A percentile compares a stretch with the other conserved stretches of the same genome.
Conservation (phyloP, 2,113 vertebrate genomes). For the Lonchura striata region DNA sequence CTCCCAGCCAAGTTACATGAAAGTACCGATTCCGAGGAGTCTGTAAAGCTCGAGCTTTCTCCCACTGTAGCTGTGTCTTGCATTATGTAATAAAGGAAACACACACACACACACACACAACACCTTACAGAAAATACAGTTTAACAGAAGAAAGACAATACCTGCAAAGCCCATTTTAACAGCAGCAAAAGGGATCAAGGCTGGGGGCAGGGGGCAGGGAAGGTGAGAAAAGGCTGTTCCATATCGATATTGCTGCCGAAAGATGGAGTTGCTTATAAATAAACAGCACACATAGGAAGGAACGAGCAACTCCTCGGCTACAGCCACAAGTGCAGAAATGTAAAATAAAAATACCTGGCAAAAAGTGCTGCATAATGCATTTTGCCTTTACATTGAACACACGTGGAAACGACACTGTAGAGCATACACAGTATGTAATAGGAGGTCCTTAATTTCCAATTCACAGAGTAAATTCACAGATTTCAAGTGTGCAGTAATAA, state of each 20-base stretch:
- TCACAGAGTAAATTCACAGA: constrained; percentile 44
- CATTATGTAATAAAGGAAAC: background rate
- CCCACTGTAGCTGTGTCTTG: background rate
- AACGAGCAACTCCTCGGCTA: background rate
- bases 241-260: background rate
- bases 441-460: constrained; percentile 42
- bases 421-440: background rate
- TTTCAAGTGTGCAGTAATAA: constrained; percentile 43
- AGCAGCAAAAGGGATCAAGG: background rate
- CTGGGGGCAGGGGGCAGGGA: background rate
- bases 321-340: background rate
- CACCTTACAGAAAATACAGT: background rate
- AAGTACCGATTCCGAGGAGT: background rate
- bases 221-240: constrained; percentile 18
- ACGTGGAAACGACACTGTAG: background rate
- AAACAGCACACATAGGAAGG: background rate
- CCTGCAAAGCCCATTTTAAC: constrained; percentile 40
- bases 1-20: constrained; percentile 8
- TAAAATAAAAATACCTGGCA: constrained; percentile 6
- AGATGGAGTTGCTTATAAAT: background rate
- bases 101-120: background rate
- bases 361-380: background rate
- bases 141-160: constrained; percentile 32
- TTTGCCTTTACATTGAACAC: background rate
- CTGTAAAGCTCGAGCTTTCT: background rate